Percentiles rank a stretch among this genome's conserved stretches.
phyloP scores from a whole-genome alignment of 1,140 invertebrate species.

The Musca vetustissima region DNA sequence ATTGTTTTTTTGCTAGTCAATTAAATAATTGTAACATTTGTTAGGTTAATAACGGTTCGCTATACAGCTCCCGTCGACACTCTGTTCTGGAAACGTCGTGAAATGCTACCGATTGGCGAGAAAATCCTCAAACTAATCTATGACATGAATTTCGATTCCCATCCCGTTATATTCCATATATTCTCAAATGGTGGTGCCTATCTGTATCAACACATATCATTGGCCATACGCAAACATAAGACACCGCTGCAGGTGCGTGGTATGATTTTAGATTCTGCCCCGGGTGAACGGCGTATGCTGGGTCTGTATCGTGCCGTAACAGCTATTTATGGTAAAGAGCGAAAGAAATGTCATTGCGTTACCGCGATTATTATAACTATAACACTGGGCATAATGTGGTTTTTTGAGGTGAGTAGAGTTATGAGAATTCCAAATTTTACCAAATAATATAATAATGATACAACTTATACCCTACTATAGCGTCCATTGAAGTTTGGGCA shows the following conservation, averaged over 20 bases:
- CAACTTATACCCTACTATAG: too few species aligned
- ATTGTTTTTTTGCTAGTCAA: too few species aligned
- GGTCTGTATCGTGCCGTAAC: conserved; percentile 63
- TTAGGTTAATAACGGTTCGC: conserved; percentile 72
- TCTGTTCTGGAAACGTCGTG: conserved; percentile 65
- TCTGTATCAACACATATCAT: conserved; percentile 67
- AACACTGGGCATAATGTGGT: conserved; percentile 63
- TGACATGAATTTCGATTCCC: conserved; percentile 68
- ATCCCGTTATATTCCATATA: conserved; percentile 76
- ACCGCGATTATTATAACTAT: conserved; percentile 62
- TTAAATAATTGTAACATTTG: too few species aligned
- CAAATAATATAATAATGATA: too few species aligned
- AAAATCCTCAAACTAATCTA: conserved; percentile 68
- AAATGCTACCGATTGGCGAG: conserved; percentile 64
- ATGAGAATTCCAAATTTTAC: too few species aligned
- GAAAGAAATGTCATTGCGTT: conserved; percentile 58
- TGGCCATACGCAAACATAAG: conserved; percentile 59
- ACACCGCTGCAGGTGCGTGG: conserved; percentile 65
- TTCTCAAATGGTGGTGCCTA: conserved; percentile 80
- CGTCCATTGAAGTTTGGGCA: too few species aligned
- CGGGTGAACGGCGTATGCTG: conserved; percentile 63
- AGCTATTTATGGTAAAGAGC: conserved; percentile 62
- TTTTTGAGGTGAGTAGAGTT: conserved; percentile 58
- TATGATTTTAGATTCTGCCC: conserved; percentile 76
- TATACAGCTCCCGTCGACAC: conserved; percentile 72